Base-by-base conservation (phyloP, 2,888 invertebrate genomes). In the Cantharis nigra region DNA sequence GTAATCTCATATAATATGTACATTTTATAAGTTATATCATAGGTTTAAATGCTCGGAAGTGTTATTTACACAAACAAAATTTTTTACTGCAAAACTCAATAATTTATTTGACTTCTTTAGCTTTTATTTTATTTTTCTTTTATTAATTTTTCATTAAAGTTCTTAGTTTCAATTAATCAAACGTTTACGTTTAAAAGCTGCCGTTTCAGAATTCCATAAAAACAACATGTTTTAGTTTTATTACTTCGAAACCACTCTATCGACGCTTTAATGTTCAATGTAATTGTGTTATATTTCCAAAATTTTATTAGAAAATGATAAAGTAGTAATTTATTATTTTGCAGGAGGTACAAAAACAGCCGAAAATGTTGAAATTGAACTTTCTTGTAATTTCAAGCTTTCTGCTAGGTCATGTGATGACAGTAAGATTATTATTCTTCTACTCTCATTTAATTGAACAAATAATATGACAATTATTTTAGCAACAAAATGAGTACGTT, bases 401-500 rank as follows among this genome's bases (percentile, higher is more conserved):
- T 67, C 13, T 67, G 26, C n/a, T 23, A 67, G 26, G 13, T n/a
- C 9, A 23, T 23, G 65, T 72, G 0, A 28, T 18, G 3, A 33
- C 65, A 5, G 72, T 72, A 72, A 65, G 65, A 28, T 11, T 13
- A 28, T 11, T 13, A 33, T 33, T n/a, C 13, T 14, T 9, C 9
- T 11, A 33, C 28, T n/a, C 13, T 13, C 7, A 30, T 16, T 63
- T 30, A 11, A 64, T n/a, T n/a, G 26, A 64, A 72, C 14, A 13
- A 30, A 9, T 18, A 9, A 10, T 4, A 14, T 13, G 1, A 16
- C n/a, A 67, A 23, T 67, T 67, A 26, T 69, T 69, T 14, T 18
- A 69, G 69, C 14, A 72, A 26, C 70, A 78, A 65, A 65, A 71
- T 26, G 78, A 78, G 28, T 72, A 64, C 23, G 28, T 14, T 10